A percentile compares a stretch with the other conserved stretches of the same genome.
Conservation (phyloP, 2,888 invertebrate species). For the Drosophila mercatorum region DNA sequence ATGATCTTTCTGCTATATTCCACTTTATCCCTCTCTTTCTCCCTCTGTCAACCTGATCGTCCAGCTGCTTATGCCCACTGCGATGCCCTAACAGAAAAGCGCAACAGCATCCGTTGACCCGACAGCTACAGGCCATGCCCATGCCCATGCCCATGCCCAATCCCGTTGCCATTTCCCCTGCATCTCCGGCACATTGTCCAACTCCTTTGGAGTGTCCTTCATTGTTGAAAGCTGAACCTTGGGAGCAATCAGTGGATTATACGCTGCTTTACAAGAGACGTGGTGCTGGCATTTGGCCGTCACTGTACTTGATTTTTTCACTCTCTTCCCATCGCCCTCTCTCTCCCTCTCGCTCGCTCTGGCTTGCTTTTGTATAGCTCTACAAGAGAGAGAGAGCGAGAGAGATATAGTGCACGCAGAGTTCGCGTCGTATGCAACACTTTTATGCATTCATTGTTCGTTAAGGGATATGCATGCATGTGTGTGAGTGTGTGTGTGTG, state of each 20-base stretch:
- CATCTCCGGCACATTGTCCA: background rate
- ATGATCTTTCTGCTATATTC: too few relatives aligned
- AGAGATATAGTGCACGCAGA: background rate
- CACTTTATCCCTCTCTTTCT: background rate
- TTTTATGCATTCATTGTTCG: conserved; percentile 68
- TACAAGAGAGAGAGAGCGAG: conserved; percentile 6
- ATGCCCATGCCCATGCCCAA: background rate
- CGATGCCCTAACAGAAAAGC: conserved; percentile 8
- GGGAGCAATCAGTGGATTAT: conserved; percentile 80
- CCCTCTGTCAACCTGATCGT: background rate
- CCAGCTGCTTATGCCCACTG: conserved; percentile 4
- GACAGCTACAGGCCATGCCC: conserved; percentile 6
- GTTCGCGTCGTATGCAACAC: conserved; percentile 49
- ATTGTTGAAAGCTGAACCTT: conserved; percentile 78
- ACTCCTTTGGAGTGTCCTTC: conserved; percentile 52
- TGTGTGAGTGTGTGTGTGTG: conserved; percentile 8
- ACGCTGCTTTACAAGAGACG: conserved; percentile 62
- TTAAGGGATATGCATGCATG: conserved; percentile 52
- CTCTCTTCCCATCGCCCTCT: background rate
- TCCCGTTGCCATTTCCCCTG: background rate
- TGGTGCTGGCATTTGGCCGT: conserved; percentile 34
- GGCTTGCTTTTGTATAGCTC: background rate
- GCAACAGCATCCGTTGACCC: conserved; percentile 52
- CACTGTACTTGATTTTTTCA: conserved; percentile 9
- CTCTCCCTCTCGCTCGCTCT: background rate